These are phyloP conservation scores for Catagonus wagneri DNA, from an alignment of 2,113 vertebrate genomes.

Conservation along the genomic window DNA sequence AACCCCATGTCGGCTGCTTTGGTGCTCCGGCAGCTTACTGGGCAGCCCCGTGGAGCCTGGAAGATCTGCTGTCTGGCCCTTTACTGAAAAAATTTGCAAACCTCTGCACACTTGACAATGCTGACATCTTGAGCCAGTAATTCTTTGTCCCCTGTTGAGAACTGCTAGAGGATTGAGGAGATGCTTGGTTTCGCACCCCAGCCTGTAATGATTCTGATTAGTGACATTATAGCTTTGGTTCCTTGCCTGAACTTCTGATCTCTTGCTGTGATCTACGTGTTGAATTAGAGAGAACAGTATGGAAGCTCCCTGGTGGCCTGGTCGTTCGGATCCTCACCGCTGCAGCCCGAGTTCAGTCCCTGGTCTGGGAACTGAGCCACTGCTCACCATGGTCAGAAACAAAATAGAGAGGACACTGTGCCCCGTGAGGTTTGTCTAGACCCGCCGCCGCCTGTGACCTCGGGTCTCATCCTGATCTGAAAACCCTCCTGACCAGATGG, in stretches of 20 bases:
- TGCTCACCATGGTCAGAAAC: too few species aligned
- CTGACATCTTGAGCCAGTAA: background rate
- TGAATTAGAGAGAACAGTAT: slow-evolving; percentile 88
- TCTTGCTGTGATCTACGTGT: background rate
- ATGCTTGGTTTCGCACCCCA: background rate
- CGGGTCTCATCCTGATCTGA: background rate
- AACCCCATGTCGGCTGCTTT: too few species aligned
- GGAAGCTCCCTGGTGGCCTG: background rate
- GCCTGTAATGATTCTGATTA: background rate
- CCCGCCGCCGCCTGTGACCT: too few species aligned
- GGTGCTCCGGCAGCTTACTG: too few species aligned
- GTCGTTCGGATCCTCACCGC: too few species aligned
- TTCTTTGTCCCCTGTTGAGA: background rate
- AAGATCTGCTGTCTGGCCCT: background rate
- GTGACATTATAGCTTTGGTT: background rate
- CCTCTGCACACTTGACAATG: background rate
- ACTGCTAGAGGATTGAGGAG: background rate
- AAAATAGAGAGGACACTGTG: too few species aligned
- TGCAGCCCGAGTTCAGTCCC: too few species aligned
- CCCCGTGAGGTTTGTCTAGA: too few species aligned
- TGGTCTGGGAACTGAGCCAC: too few species aligned
- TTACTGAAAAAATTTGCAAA: background rate
- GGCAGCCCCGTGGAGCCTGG: background rate
- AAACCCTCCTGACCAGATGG: too few species aligned
- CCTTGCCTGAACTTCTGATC: background rate